Conservation (phyloP, 2,797 vertebrate species). For the Muscicapa striata region DNA sequence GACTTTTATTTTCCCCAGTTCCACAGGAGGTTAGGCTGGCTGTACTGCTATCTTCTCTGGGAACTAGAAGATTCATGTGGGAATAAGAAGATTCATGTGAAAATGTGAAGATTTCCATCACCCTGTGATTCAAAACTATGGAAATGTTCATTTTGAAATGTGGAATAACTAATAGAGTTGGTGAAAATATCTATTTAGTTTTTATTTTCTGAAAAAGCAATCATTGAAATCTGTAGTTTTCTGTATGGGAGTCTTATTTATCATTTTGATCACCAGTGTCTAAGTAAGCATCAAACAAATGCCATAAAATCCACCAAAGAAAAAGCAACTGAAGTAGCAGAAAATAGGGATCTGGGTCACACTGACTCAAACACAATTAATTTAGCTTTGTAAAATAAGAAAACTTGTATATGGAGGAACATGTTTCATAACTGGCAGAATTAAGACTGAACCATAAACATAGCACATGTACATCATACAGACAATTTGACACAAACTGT, state of each 20-base stretch:
- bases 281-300: not conserved
- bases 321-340: not conserved
- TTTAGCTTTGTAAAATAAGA: not conserved
- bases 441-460: not conserved
- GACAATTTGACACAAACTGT: not conserved
- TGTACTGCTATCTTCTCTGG: not conserved
- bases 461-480: not conserved
- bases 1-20: accelerated
- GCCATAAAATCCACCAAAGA: not conserved
- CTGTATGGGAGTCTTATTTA: not conserved
- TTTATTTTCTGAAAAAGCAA: not conserved
- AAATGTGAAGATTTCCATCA: not conserved
- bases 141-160: not conserved
- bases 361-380: not conserved
- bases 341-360: not conserved
- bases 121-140: not conserved
- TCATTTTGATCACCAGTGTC: not conserved
- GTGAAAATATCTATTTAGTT: not conserved
- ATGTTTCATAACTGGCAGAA: not conserved
- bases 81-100: not conserved
- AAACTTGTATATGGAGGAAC: not conserved
- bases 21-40: not conserved
- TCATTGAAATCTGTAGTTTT: not conserved
- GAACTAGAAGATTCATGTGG: not conserved
- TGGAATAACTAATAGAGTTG: not conserved